Evolutionary conservation across 2,888 invertebrate genomes (phyloP).

Genomic region (Geotrupes spiniger): DNA sequence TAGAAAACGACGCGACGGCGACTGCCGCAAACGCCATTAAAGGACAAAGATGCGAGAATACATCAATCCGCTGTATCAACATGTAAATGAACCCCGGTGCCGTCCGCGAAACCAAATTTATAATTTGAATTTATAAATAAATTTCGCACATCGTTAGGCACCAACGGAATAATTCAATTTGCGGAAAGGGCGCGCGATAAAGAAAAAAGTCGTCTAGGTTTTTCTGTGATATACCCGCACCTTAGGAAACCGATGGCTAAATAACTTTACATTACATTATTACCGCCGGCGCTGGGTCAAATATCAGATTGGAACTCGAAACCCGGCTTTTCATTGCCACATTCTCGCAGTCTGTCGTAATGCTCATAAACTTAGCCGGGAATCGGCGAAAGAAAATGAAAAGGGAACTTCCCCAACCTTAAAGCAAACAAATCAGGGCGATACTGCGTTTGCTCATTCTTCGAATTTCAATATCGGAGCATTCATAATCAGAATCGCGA

Average conservation of each 20-base stretch:
- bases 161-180: neutral
- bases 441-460: conserved; percentile 11
- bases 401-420: conserved; percentile 1
- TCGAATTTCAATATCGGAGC: conserved; percentile 20
- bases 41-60: neutral
- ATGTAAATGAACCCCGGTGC: conserved; percentile 35
- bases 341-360: too few species aligned
- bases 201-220: too few species aligned
- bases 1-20: too few species aligned
- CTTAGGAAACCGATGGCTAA: too few species aligned
- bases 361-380: too few species aligned
- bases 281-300: too few species aligned
- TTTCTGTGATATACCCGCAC: too few species aligned
- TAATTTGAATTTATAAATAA: conserved; percentile 21
- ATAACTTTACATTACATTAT: too few species aligned
- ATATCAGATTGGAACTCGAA: too few species aligned
- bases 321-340: too few species aligned
- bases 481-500: conserved; percentile 20
- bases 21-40: neutral
- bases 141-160: conserved; percentile 16
- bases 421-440: conserved; percentile 18
- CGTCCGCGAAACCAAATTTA: conserved; percentile 21
- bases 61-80: conserved; percentile 9
- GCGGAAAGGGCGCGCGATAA: neutral
- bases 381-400: too few species aligned